Conservation (phyloP, 2,113 vertebrate genomes). For the Ovibos moschatus region DNA sequence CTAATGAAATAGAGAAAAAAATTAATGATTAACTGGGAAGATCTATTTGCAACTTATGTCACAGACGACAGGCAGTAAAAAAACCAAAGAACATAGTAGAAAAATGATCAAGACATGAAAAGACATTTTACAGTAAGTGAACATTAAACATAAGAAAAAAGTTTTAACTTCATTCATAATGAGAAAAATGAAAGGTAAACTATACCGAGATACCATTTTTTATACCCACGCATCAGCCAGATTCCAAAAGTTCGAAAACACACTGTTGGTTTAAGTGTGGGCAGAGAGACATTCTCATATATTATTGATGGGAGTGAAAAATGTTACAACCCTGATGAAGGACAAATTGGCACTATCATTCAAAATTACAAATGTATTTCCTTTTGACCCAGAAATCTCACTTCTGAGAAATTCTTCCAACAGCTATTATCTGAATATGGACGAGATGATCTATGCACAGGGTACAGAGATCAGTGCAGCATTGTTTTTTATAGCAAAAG, state of each 20-base stretch:
- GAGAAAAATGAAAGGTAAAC: neutral
- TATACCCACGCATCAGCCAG: neutral
- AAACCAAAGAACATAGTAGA: neutral
- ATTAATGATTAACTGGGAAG: neutral
- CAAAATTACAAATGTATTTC: neutral
- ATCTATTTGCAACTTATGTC: neutral
- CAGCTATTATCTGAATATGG: neutral
- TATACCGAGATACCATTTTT: neutral
- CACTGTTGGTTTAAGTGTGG: neutral
- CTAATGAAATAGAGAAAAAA: neutral
- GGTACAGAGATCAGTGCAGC: neutral
- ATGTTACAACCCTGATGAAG: accelerated
- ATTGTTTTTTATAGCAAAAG: slow-evolving; percentile 19
- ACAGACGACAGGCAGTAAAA: neutral
- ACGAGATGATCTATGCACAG: neutral
- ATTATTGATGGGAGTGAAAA: neutral
- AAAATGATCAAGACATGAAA: neutral
- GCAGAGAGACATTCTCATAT: neutral
- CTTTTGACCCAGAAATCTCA: neutral
- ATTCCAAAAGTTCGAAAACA: neutral
- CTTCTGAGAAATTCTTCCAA: slow-evolving; percentile 6
- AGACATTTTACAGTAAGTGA: neutral
- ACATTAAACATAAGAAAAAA: neutral
- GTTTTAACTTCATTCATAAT: neutral
- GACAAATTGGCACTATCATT: neutral